phyloP scores from a whole-genome alignment of 2,113 vertebrate genomes.

The Columbina picui region DNA sequence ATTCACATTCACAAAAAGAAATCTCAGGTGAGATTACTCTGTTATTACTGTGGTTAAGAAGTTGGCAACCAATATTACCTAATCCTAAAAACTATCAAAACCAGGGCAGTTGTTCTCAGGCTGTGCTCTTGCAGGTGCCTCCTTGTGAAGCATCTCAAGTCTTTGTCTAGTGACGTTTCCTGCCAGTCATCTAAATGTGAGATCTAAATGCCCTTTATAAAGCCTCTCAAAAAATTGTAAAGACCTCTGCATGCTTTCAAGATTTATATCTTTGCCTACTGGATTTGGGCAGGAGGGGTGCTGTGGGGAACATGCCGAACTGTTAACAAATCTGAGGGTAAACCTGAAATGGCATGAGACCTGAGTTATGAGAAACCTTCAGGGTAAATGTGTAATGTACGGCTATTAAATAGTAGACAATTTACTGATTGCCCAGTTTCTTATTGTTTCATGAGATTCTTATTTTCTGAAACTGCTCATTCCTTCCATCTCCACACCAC shows the following conservation, averaged over 20 bases:
- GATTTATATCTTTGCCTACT: background rate
- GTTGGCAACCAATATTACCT: background rate
- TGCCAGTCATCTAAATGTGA: background rate
- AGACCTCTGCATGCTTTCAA: background rate
- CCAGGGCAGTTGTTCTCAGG: background rate
- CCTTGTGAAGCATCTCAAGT: background rate
- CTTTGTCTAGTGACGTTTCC: background rate
- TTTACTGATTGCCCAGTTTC: background rate
- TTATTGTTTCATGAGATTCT: background rate
- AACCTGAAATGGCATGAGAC: background rate
- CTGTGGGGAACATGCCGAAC: background rate
- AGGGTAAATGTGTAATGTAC: background rate
- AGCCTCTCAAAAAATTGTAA: background rate
- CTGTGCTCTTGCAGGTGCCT: background rate
- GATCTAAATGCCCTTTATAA: background rate
- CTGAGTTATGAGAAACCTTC: background rate
- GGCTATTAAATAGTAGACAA: background rate
- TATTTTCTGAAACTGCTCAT: background rate
- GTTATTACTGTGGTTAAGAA: background rate
- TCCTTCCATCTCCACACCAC: background rate
- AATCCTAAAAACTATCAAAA: background rate
- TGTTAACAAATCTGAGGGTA: background rate
- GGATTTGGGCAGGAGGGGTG: background rate
- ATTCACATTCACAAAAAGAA: slow-evolving; percentile 98
- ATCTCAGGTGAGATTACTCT: slow-evolving; percentile 85